phyloP scores from a whole-genome alignment of 2,797 vertebrate genomes.

The Cossypha dichroa region DNA sequence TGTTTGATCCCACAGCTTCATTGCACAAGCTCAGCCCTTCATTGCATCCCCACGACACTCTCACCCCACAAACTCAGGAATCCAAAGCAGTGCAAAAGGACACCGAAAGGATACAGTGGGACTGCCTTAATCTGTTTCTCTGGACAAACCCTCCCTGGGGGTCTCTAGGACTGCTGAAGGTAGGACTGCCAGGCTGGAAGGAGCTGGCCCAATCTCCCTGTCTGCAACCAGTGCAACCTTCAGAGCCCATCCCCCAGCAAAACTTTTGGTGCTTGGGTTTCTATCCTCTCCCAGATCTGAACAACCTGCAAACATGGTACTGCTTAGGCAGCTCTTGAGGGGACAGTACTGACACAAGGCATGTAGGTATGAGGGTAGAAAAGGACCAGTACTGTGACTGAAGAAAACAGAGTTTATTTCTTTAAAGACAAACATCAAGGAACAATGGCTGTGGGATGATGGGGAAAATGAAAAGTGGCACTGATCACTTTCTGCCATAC shows the following conservation, averaged over 20 bases:
- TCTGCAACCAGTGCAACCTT: not conserved
- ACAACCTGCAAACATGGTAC: not conserved
- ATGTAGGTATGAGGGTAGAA: not conserved
- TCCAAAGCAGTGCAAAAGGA: not conserved
- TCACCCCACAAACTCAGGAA: not conserved
- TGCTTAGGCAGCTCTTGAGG: not conserved
- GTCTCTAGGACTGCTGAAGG: not conserved
- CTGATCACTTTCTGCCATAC: not conserved
- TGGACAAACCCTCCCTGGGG: not conserved
- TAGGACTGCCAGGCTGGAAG: not conserved
- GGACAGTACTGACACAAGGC: not conserved
- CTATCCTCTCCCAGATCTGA: not conserved
- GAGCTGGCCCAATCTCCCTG: not conserved
- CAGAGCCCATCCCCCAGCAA: not conserved
- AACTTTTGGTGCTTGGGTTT: not conserved
- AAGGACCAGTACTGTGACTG: not conserved
- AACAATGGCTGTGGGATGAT: not conserved
- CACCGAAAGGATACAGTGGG: not conserved
- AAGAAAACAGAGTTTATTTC: not conserved
- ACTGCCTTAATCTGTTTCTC: not conserved
- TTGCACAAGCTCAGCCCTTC: not conserved
- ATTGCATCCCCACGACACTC: fast-evolving
- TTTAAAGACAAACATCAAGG: not conserved
- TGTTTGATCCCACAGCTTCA: not conserved
- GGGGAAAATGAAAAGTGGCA: not conserved